These are phyloP conservation scores for Poliocrania exsul DNA, from an alignment of 2,797 vertebrate species.

Conservation along the genomic window DNA sequence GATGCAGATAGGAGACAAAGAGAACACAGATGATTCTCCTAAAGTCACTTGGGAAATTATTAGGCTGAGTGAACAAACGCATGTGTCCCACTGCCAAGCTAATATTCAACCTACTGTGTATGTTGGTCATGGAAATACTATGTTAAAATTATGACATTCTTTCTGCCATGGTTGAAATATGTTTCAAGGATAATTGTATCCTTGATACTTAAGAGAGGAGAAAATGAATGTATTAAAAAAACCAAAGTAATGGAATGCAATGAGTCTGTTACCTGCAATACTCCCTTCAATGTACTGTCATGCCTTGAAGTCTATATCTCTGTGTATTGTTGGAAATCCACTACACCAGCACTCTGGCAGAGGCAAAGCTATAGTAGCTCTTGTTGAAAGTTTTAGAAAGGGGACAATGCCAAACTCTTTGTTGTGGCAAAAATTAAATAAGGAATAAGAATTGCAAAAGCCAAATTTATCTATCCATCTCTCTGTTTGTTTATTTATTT, in stretches of 20 bases:
- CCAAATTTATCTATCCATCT: rapidly evolving
- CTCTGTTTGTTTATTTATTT: rapidly evolving
- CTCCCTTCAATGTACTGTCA: background rate
- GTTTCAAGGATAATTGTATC: background rate
- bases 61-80: background rate
- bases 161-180: background rate
- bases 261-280: background rate
- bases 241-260: background rate
- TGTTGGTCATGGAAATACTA: background rate
- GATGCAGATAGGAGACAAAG: background rate
- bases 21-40: background rate
- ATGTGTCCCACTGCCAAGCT: background rate
- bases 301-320: background rate
- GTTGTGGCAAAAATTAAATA: background rate
- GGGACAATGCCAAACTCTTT: background rate
- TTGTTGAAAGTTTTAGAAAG: background rate
- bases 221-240: background rate
- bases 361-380: background rate
- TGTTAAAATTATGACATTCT: background rate
- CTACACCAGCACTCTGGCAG: background rate
- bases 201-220: background rate
- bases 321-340: background rate
- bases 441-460: background rate
- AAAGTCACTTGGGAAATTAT: background rate
- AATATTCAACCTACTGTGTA: background rate